phyloP scores from a whole-genome alignment of 2,113 vertebrate species.

The Nerophis ophidion region DNA sequence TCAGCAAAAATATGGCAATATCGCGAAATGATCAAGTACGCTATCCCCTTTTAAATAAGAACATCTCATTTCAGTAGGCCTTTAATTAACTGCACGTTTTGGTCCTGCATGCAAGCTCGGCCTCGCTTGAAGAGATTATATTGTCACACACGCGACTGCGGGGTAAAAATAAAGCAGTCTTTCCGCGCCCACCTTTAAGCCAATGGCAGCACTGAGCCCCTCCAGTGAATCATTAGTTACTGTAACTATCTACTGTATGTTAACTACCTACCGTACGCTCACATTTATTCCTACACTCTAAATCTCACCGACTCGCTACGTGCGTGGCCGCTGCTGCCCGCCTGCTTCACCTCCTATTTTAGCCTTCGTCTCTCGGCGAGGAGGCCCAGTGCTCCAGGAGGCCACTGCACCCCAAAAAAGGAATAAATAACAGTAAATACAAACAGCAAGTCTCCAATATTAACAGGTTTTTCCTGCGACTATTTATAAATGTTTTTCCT shows the following conservation, averaged over 20 bases:
- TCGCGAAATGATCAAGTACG: no score
- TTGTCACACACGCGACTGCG: conserved; percentile 39
- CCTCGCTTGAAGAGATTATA: conserved; percentile 35
- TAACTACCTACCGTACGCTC: no score
- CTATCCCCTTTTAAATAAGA: no score
- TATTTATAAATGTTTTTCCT: conserved; percentile 44
- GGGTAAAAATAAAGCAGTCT: conserved; percentile 27
- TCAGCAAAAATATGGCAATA: no score
- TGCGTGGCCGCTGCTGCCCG: no score
- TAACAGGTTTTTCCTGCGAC: conserved; percentile 45
- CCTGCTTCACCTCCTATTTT: neutral
- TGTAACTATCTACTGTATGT: no score
- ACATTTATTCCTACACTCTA: no score
- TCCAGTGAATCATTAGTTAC: no score
- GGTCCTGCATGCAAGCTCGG: conserved; percentile 53
- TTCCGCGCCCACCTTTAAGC: no score
- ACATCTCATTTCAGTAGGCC: no score
- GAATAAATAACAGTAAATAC: conserved; percentile 66
- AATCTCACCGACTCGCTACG: no score
- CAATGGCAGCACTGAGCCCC: no score
- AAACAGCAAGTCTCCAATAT: conserved; percentile 40
- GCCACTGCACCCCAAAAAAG: conserved; percentile 24
- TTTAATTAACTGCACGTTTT: conserved; percentile 33
- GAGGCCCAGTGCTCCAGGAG: conserved; percentile 24
- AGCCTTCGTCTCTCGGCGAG: neutral